These are phyloP conservation scores for Xerus inauris DNA, from an alignment of 2,113 vertebrate genomes.

Conservation along the genomic window DNA sequence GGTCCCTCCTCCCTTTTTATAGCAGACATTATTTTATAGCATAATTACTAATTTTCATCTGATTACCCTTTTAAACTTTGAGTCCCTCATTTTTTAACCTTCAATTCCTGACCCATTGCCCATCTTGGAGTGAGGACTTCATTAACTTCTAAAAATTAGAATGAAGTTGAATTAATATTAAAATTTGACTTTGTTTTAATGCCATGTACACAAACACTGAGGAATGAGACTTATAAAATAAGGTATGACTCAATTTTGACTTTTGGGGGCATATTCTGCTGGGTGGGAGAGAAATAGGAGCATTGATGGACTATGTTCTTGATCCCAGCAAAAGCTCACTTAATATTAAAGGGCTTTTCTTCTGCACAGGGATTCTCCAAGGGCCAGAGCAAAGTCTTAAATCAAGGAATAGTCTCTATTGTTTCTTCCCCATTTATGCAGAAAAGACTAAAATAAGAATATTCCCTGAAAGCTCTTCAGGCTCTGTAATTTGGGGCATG, in stretches of 20 bases:
- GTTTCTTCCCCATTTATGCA: background rate
- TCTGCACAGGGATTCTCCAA: too few species aligned
- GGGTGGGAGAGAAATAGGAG: background rate
- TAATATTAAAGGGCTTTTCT: too few species aligned
- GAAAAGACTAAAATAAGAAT: background rate
- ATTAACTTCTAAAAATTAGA: constrained; percentile 25
- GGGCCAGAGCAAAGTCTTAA: too few species aligned
- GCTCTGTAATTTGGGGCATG: background rate
- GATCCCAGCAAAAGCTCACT: background rate
- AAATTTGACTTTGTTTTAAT: background rate
- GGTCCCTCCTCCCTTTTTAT: background rate
- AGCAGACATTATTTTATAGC: background rate
- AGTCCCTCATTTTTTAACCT: background rate
- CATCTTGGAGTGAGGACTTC: background rate
- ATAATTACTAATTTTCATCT: background rate
- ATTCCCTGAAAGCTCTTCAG: background rate
- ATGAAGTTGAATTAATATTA: background rate
- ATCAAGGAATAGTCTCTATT: background rate
- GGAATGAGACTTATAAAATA: background rate
- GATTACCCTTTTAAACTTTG: background rate
- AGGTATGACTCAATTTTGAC: background rate
- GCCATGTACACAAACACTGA: background rate
- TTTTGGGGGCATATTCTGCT: background rate
- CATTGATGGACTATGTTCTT: background rate
- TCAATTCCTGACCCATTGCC: background rate